Percentiles rank a stretch among this genome's conserved stretches.
Evolutionary conservation across 2,797 vertebrate genomes (phyloP).

Genomic region (Trachurus trachurus): DNA sequence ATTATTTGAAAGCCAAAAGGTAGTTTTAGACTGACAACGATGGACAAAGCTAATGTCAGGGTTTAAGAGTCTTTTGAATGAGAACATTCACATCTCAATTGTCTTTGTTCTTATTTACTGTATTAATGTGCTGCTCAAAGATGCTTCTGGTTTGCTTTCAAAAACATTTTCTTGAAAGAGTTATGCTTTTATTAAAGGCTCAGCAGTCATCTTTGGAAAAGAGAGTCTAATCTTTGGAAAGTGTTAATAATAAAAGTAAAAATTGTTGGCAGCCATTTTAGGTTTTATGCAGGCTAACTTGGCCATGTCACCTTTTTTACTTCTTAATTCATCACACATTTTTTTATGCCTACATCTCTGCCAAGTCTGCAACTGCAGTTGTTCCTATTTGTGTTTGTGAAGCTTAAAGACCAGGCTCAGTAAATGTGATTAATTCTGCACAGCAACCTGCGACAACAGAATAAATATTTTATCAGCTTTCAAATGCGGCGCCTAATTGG

Average conservation of each 20-base stretch:
- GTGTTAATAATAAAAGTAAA: conserved; percentile 29
- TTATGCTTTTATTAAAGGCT: conserved; percentile 8
- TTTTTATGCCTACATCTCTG: conserved; percentile 13
- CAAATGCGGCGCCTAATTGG: conserved; percentile 29
- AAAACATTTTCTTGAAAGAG: background rate
- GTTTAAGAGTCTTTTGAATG: conserved; percentile 6
- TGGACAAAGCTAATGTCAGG: conserved; percentile 18
- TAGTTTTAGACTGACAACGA: conserved; percentile 32
- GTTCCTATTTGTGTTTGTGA: conserved; percentile 36
- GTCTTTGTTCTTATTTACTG: conserved; percentile 18
- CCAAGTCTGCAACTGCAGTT: conserved; percentile 25
- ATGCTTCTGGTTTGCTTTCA: conserved; percentile 27
- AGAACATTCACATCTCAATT: background rate
- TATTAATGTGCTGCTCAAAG: background rate
- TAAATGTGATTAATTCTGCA: conserved; percentile 49
- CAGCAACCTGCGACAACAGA: conserved; percentile 18
- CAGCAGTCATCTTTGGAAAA: conserved; percentile 21
- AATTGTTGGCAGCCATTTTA: conserved; percentile 37
- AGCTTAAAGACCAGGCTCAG: conserved; percentile 19
- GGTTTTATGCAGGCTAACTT: conserved; percentile 10
- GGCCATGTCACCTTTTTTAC: conserved; percentile 24
- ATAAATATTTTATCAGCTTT: conserved; percentile 45
- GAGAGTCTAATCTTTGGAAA: conserved; percentile 17
- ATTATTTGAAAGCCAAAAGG: conserved; percentile 29
- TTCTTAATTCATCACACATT: conserved; percentile 29